Conservation (phyloP, 2,113 vertebrate genomes). For the Rhegmatorhina hoffmannsi region DNA sequence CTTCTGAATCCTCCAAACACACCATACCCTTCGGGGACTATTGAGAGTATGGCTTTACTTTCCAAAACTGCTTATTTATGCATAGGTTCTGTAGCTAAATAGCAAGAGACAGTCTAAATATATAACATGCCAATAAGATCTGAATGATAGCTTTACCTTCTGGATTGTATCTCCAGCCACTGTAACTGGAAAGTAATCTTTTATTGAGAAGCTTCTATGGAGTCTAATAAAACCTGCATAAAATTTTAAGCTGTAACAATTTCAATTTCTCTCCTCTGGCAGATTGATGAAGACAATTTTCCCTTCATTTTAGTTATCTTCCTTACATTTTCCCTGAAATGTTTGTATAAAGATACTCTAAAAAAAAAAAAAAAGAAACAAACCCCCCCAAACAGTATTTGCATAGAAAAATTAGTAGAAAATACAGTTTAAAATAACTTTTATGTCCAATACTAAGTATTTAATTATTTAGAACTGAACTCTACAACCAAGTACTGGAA, state of each 20-base stretch:
- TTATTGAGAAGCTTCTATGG: background rate
- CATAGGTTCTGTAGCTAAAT: background rate
- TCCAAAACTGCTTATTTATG: background rate
- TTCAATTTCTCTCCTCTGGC: background rate
- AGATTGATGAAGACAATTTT: constrained; percentile 30
- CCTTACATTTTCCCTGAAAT: constrained; percentile 3
- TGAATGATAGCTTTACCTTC: constrained; percentile 5
- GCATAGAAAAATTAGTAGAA: background rate
- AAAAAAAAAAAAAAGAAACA: background rate
- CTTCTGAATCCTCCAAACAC: background rate
- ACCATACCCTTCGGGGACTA: background rate
- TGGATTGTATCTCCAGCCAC: background rate
- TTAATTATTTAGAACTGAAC: background rate
- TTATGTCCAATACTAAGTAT: background rate
- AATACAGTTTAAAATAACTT: background rate
- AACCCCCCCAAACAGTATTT: background rate
- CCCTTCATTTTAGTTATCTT: background rate
- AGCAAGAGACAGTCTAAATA: constrained; percentile 2
- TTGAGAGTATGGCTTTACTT: background rate
- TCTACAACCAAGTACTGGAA: background rate
- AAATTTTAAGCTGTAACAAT: constrained; percentile 43
- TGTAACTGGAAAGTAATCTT: background rate
- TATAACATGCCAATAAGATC: background rate
- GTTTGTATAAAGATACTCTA: background rate
- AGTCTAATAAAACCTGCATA: constrained; percentile 50